phyloP scores from a whole-genome alignment of 2,113 vertebrate species.

The Bujurquina vittata region DNA sequence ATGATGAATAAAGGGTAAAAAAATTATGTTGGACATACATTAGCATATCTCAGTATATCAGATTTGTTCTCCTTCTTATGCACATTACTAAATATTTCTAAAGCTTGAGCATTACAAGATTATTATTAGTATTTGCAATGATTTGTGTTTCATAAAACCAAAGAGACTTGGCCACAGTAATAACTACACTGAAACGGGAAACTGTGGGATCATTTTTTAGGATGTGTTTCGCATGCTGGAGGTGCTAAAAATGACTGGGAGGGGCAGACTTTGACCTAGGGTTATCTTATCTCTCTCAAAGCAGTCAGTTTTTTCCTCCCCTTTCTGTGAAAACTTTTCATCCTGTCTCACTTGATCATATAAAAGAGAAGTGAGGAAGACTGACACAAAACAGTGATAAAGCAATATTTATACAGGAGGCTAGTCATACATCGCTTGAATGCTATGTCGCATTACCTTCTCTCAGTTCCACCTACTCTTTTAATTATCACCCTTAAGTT shows the following conservation, averaged over 20 bases:
- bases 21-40: background rate
- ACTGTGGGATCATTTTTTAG: background rate
- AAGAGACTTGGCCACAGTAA: background rate
- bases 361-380: background rate
- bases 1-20: background rate
- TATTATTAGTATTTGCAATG: background rate
- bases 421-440: background rate
- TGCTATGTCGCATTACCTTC: background rate
- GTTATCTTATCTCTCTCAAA: background rate
- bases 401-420: no score
- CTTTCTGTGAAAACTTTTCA: background rate
- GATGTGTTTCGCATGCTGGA: conserved; percentile 2
- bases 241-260: conserved; percentile 12
- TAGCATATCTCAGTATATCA: no score
- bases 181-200: conserved; percentile 8
- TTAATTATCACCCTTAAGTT: background rate
- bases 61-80: background rate
- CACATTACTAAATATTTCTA: background rate
- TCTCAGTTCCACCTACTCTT: background rate
- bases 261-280: background rate
- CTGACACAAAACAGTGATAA: no score
- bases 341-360: background rate
- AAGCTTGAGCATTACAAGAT: background rate
- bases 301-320: background rate
- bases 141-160: background rate